These are phyloP conservation scores for Hyla sarda DNA, from an alignment of 2,113 vertebrate species.

Conservation along the genomic window DNA sequence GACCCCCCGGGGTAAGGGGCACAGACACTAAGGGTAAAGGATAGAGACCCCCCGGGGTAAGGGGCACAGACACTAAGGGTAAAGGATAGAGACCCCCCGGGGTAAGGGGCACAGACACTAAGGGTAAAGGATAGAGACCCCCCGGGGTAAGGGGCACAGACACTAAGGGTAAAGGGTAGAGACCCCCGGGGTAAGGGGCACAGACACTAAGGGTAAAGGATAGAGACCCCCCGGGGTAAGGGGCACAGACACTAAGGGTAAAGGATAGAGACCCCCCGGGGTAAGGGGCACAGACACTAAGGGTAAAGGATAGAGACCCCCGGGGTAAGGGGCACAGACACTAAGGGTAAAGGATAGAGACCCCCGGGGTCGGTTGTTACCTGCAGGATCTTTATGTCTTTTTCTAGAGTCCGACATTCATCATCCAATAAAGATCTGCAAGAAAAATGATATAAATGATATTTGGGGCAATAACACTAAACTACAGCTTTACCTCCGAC, in stretches of 20 bases:
- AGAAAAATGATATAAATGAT: not conserved
- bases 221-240: not conserved
- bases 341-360: not conserved
- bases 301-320: not conserved
- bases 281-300: not conserved
- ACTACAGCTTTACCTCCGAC: too few relatives aligned
- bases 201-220: too few relatives aligned
- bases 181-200: not conserved
- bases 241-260: not conserved
- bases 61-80: not conserved
- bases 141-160: not conserved
- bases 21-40: too few relatives aligned
- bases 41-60: not conserved
- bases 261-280: not conserved
- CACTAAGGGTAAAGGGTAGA: not conserved
- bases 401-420: slow-evolving; percentile 72
- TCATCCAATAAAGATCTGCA: slow-evolving; percentile 73
- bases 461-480: too few relatives aligned
- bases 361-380: slow-evolving; percentile 63
- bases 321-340: not conserved
- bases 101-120: not conserved
- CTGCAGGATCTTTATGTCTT: slow-evolving; percentile 72
- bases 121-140: not conserved
- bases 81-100: not conserved
- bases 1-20: not conserved